Evolutionary conservation across 2,113 vertebrate genomes (phyloP).

Genomic region (Mixornis gularis): DNA sequence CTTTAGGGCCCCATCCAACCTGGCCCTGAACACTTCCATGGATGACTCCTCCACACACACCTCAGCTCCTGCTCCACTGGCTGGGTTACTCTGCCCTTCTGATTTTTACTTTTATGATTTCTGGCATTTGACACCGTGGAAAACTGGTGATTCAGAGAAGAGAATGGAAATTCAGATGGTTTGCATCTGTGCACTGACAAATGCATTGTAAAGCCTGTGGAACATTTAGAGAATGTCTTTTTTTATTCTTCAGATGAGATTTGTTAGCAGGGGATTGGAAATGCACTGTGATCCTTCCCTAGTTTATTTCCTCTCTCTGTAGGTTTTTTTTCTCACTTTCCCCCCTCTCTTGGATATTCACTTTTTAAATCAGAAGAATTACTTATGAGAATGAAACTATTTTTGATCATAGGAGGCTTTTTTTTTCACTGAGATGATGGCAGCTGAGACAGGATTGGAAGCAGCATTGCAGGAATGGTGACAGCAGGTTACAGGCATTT

Average conservation of each 20-base stretch:
- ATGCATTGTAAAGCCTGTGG: neutral
- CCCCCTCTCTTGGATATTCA: neutral
- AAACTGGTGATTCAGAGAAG: neutral
- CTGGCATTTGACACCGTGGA: neutral
- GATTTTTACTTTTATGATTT: neutral
- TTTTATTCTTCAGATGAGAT: neutral
- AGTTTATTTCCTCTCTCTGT: neutral
- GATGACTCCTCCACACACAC: neutral
- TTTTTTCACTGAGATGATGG: neutral
- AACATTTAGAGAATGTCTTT: neutral
- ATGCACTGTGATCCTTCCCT: neutral
- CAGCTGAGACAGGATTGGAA: neutral
- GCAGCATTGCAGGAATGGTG: neutral
- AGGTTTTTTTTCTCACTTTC: neutral
- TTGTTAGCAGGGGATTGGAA: neutral
- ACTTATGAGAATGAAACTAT: neutral
- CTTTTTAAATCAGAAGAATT: conserved; percentile 13
- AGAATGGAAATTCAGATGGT: neutral
- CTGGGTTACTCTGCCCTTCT: neutral
- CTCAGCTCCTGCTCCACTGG: neutral
- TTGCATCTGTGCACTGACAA: neutral
- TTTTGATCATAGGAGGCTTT: neutral
- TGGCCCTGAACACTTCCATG: neutral
- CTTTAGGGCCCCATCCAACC: neutral
- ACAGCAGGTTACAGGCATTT: neutral